Conservation (phyloP, 1,140 invertebrate species). For the Oncopodura yosiiana region DNA sequence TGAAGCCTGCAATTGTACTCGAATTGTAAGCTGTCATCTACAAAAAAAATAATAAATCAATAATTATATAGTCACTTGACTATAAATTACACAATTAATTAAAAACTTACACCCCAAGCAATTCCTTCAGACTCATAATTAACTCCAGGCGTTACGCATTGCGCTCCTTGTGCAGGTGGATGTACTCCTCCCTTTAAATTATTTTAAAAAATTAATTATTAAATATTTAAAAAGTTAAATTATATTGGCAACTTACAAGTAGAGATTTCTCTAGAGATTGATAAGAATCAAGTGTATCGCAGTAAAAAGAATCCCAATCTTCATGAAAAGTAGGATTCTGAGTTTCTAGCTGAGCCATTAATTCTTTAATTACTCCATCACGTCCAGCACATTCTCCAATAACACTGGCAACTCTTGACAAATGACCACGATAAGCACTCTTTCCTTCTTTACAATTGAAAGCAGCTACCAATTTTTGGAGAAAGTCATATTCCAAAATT, state of each 20-base stretch:
- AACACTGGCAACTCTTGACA: constrained; percentile 2
- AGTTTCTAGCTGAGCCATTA: too few species aligned
- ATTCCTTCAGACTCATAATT: constrained; percentile 14
- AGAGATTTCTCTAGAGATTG: constrained; percentile 7
- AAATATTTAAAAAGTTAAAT: constrained; percentile 1
- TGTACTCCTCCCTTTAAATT: constrained; percentile 13
- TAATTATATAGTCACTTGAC: too few species aligned
- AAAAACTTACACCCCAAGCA: constrained; percentile 14
- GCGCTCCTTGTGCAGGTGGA: constrained; percentile 9
- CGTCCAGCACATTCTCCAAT: background rate
- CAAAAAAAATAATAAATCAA: too few species aligned
- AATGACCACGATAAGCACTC: constrained; percentile 18
- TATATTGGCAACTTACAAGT: constrained; percentile 6
- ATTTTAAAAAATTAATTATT: background rate
- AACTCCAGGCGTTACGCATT: background rate
- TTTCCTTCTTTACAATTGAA: constrained; percentile 12
- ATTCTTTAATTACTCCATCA: background rate
- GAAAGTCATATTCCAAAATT: constrained; percentile 7
- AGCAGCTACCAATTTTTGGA: constrained; percentile 6
- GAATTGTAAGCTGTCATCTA: too few species aligned
- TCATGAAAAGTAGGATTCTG: too few species aligned
- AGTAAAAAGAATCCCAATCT: constrained; percentile 16
- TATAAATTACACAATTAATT: too few species aligned
- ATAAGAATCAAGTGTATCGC: constrained; percentile 5
- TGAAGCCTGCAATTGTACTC: too few species aligned